Evolutionary conservation across 2,113 vertebrate species (phyloP).

Genomic region (Pelvicachromis taeniatus): DNA sequence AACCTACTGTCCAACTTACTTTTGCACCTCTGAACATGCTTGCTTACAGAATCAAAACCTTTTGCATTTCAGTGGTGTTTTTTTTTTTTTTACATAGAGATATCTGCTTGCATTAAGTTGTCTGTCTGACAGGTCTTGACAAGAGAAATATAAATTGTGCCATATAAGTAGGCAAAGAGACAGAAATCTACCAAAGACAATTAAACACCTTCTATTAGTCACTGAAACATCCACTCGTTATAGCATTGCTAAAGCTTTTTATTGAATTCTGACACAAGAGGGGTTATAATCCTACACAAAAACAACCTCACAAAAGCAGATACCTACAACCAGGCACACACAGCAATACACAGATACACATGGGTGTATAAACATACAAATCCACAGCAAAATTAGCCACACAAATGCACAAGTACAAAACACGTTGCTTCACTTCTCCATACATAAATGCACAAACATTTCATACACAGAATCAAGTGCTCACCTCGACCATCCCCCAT

Average conservation of each 20-base stretch:
- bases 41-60: neutral
- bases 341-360: neutral
- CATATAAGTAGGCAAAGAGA: neutral
- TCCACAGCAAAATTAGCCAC: neutral
- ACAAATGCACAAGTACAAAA: neutral
- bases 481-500: neutral
- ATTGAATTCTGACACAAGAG: conserved; percentile 49
- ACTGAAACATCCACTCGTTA: conserved; percentile 39
- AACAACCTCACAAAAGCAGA: neutral
- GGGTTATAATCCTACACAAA: conserved; percentile 6
- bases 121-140: conserved; percentile 1
- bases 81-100: neutral
- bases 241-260: conserved; percentile 40
- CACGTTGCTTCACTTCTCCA: neutral
- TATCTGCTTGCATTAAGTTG: neutral
- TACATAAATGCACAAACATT: neutral
- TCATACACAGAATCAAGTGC: neutral
- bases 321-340: neutral
- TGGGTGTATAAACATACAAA: neutral
- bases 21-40: neutral
- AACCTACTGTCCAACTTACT: neutral
- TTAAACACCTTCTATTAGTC: conserved; percentile 21
- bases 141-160: neutral
- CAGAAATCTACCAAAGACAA: conserved; percentile 25
- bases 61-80: neutral